Evolutionary conservation across 2,113 vertebrate genomes (phyloP).

Genomic region (Sebastes fasciatus): DNA sequence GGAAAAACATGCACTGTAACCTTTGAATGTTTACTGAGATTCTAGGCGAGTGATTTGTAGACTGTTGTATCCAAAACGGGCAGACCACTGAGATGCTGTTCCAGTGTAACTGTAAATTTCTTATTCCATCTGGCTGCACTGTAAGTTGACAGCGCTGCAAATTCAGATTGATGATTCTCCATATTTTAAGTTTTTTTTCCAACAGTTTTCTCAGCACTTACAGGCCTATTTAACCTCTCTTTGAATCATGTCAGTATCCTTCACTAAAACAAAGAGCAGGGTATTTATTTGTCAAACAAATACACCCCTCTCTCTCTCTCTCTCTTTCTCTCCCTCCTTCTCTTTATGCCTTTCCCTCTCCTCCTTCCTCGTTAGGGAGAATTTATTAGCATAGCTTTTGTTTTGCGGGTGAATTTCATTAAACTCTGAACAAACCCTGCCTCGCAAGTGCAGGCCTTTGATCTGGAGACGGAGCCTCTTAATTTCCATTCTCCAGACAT

Average conservation of each 20-base stretch:
- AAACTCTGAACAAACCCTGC: conserved; percentile 84
- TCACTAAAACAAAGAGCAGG: conserved; percentile 70
- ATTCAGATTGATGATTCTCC: conserved; percentile 56
- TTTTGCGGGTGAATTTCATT: conserved; percentile 86
- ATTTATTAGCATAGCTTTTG: conserved; percentile 83
- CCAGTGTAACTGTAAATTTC: conserved; percentile 4
- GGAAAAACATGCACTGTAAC: not conserved
- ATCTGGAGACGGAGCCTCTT: conserved; percentile 81
- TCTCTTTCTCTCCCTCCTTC: conserved; percentile 40
- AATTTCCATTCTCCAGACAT: conserved; percentile 85
- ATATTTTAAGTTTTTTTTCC: conserved; percentile 34
- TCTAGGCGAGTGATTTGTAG: conserved; percentile 3
- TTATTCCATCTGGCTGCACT: conserved; percentile 30
- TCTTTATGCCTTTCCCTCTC: conserved; percentile 56
- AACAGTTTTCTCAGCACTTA: conserved; percentile 63
- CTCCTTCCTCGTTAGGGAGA: conserved; percentile 77
- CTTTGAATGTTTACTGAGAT: not conserved
- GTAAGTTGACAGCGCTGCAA: conserved; percentile 40
- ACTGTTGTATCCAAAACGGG: not conserved
- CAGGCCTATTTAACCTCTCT: conserved; percentile 77
- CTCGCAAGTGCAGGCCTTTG: conserved; percentile 79
- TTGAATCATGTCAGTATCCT: conserved; percentile 70
- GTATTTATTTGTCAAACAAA: conserved; percentile 83
- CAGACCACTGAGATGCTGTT: conserved; percentile 7
- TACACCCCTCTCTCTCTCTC: conserved; percentile 57